phyloP scores from a whole-genome alignment of 1,140 invertebrate genomes.

The Euwallacea fornicatus region DNA sequence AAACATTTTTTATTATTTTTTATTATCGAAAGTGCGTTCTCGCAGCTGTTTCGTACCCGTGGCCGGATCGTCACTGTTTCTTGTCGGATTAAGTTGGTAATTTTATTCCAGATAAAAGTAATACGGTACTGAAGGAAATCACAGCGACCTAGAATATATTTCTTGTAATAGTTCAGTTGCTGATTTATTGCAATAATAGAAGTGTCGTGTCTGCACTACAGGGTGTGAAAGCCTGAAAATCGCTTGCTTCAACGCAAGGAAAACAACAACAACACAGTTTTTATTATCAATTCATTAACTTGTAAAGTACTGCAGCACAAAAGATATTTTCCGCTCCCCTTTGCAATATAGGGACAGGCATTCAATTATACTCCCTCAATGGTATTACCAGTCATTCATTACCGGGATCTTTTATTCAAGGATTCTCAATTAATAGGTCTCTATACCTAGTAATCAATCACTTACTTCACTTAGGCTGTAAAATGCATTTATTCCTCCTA shows the following conservation, averaged over 20 bases:
- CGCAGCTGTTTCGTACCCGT: no score
- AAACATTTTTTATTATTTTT: no score
- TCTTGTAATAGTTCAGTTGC: no score
- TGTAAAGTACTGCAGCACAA: slow-evolving; percentile 7
- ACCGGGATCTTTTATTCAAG: slow-evolving; percentile 23
- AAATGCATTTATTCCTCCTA: slow-evolving; percentile 16
- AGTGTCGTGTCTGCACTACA: no score
- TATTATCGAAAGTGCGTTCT: no score
- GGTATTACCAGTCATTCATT: slow-evolving; percentile 29
- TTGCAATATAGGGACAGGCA: background rate
- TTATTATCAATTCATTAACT: slow-evolving; percentile 11
- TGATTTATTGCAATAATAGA: no score
- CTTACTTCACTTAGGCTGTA: slow-evolving; percentile 1
- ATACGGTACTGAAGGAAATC: no score
- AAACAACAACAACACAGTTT: background rate
- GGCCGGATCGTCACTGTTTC: no score
- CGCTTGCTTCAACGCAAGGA: background rate
- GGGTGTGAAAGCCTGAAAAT: no score
- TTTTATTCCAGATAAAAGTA: no score
- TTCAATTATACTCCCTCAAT: slow-evolving; percentile 25
- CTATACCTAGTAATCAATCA: slow-evolving; percentile 24
- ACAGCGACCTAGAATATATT: no score
- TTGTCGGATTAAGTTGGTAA: no score
- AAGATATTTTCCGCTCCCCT: slow-evolving; percentile 17
- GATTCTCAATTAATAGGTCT: slow-evolving; percentile 28